Base-by-base conservation (phyloP, 2,888 invertebrate genomes). In the Epirrita christyi region DNA sequence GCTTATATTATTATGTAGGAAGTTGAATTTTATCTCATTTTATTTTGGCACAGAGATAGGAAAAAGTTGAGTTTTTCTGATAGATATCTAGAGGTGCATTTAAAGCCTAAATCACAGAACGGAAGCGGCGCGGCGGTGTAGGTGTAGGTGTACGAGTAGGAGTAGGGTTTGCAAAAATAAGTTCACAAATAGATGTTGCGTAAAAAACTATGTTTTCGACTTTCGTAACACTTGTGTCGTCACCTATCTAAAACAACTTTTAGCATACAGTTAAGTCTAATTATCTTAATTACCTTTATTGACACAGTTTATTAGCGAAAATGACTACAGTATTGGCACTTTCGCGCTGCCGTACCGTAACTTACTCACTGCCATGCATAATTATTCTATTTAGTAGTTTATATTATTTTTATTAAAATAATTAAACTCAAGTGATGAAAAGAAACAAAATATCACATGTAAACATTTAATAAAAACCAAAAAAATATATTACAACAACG, bases 91-190 rank as follows among this genome's bases (percentile, higher is more conserved):
- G 86, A 83, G 74, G 73, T 78, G 85, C 80, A 77, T 73, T 77
- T 83, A 84, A 88, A 84, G 85, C 84, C 88, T 89, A 90, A 83
- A 88, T 89, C 88, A 90, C 89, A 89, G 89, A 88, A 86, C 83
- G 79, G 84, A 87, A 86, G 84, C 83, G 81, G 86, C 88, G 90
- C 85, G 64, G 76, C 81, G 80, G n/a, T n/a, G n/a, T n/a, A n/a
- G n/a, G n/a, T n/a, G n/a, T n/a, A n/a, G n/a, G n/a, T n/a, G n/a
- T n/a, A n/a, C n/a, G n/a, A n/a, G n/a, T n/a, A n/a, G n/a, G n/a
- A n/a, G n/a, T 82, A 64, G 76, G 81, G 79, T 82, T 83, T 89
- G 89, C 85, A 90, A 88, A 87, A 88, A 90, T 88, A 88, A n/a
- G 70, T 74, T 80, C 58, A 58, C 34, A 64, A 68, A 9, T 59